Evolutionary conservation across 1,140 invertebrate species (phyloP), one percentile per base, ranked within the genome.

Genomic region (Penaeus indicus): DNA sequence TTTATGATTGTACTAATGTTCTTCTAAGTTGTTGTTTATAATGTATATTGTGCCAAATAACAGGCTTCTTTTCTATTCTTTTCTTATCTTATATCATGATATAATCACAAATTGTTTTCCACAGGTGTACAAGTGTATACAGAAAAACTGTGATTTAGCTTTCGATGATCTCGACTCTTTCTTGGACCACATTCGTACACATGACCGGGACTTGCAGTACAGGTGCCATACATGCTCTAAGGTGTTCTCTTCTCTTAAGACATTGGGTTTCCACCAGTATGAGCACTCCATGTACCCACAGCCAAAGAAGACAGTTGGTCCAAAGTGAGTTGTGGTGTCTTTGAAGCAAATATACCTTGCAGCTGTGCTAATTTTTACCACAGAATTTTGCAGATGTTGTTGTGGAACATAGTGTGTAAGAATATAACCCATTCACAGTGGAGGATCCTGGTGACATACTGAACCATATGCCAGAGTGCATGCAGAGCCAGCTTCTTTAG

Each of bases 81-180:
- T 13, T 72, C 10, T 72, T 72, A 72, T 72, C n/a, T 3, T 72
- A 27, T 27, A 16, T 72, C 18, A 27, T 38, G 69, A 4, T 42
- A 42, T 72, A 25, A 11, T 27, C 11, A 11, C 1, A 25, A 75
- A 75, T 92, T 92, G 8, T 84, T n/a, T 90, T 92, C 60, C 94
- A 16, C 93, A 95, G 94, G 95, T 96, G 7, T 96, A 95, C 92
- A 95, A 95, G 90, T 96, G 95, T 91, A 94, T 95, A 60, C 93
- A 95, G 91, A 94, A 94, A 84, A 93, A 93, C 25, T 96, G 95
- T 91, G 93, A 93, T 25, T 92, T 93, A 89, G 95, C 94, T 90
- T 96, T 95, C 91, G 92, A 93, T 63, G 95, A 95, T 38, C 92
- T 96, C 22, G 95, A 96, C 54, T 91, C 93, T n/a, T 95, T 95